These are phyloP conservation scores for Hypanus sabinus DNA, from an alignment of 2,113 vertebrate species.

Conservation along the genomic window DNA sequence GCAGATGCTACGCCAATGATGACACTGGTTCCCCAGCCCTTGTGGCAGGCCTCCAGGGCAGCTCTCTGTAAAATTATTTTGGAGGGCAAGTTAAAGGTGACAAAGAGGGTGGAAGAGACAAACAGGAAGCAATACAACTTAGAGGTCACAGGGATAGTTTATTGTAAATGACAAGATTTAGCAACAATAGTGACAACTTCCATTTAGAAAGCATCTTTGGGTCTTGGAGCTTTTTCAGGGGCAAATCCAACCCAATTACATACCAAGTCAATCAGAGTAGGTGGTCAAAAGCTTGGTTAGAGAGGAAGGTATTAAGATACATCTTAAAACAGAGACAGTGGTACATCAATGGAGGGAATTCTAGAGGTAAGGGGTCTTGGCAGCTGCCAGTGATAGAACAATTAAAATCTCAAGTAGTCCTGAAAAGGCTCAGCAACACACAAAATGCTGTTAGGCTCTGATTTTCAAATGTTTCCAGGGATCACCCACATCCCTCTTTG, in stretches of 20 bases:
- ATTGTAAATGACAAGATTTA: not conserved
- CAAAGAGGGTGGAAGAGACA: not conserved
- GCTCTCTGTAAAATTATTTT: constrained; percentile 53
- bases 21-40: constrained; percentile 71
- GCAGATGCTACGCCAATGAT: constrained; percentile 63
- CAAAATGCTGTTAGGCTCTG: too few relatives aligned
- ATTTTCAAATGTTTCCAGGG: too few relatives aligned
- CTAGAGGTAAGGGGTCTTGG: not conserved
- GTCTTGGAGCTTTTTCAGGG: not conserved
- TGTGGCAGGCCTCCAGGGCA: constrained; percentile 69
- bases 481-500: too few relatives aligned
- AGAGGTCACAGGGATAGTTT: too few relatives aligned
- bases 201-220: not conserved
- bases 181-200: not conserved
- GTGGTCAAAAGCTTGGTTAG: too few relatives aligned
- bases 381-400: not conserved
- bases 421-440: too few relatives aligned
- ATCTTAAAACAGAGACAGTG: too few relatives aligned
- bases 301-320: too few relatives aligned
- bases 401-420: too few relatives aligned
- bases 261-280: not conserved
- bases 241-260: not conserved
- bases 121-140: not conserved
- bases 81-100: too few relatives aligned
- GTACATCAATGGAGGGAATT: not conserved